These are phyloP conservation scores for Mycalesis mineus DNA, from an alignment of 2,888 invertebrate genomes.

Conservation along the genomic window DNA sequence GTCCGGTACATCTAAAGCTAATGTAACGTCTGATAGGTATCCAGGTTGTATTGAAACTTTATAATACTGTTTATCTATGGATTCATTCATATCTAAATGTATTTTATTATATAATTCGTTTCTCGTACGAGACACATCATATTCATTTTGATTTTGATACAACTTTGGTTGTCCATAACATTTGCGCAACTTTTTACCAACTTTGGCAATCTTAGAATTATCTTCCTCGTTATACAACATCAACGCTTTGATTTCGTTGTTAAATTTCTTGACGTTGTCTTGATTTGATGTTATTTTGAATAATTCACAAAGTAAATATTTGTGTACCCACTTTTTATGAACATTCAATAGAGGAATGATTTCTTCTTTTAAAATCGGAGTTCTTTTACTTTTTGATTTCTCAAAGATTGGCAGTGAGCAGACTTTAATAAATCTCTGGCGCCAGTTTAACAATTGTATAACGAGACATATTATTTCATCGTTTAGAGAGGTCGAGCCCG, in stretches of 20 bases:
- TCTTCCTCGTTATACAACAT: slow-evolving; percentile 39
- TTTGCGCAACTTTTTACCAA: slow-evolving; percentile 63
- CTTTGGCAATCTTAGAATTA: slow-evolving; percentile 45
- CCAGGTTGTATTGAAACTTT: slow-evolving; percentile 33
- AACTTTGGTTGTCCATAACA: slow-evolving; percentile 60
- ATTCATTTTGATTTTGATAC: slow-evolving; percentile 48
- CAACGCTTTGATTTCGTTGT: slow-evolving; percentile 34
- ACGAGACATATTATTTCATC: slow-evolving; percentile 58
- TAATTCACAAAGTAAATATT: slow-evolving; percentile 73
- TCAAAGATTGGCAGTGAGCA: slow-evolving; percentile 57
- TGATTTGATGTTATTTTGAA: slow-evolving; percentile 40
- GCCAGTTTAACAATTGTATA: slow-evolving; percentile 75
- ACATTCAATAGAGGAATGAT: slow-evolving; percentile 80
- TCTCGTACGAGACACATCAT: slow-evolving; percentile 41
- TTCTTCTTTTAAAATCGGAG: slow-evolving; percentile 65
- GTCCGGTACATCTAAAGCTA: slow-evolving; percentile 55
- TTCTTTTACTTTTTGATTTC: slow-evolving; percentile 46
- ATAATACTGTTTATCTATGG: slow-evolving; percentile 49
- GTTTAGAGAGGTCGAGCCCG: slow-evolving; percentile 43
- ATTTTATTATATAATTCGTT: slow-evolving; percentile 43
- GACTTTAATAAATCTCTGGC: slow-evolving; percentile 63
- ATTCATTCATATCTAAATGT: slow-evolving; percentile 49
- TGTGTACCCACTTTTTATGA: slow-evolving; percentile 86
- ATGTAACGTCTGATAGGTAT: slow-evolving; percentile 36
- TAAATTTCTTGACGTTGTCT: slow-evolving; percentile 36